Evolutionary conservation across 2,888 invertebrate genomes (phyloP).

Genomic region (Rhaphigaster nebulosa): DNA sequence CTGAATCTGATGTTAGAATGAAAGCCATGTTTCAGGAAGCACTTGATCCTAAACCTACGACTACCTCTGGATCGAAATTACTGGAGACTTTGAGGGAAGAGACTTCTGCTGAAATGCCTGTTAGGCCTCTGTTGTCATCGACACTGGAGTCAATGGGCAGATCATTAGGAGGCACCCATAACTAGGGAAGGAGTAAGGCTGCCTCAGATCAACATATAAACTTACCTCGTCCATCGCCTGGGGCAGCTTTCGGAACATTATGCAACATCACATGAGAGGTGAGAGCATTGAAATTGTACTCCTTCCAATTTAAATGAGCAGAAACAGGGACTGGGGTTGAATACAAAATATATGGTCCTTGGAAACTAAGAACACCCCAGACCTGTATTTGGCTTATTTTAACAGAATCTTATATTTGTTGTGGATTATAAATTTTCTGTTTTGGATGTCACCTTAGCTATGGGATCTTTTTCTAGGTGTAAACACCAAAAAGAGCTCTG

Average conservation of each 20-base stretch:
- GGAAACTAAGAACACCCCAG: background rate
- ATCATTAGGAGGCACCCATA: background rate
- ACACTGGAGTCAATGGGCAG: background rate
- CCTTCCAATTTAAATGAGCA: background rate
- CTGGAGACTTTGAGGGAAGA: background rate
- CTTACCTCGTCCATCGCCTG: background rate
- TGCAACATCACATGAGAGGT: background rate
- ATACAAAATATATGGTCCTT: background rate
- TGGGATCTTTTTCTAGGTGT: conserved; percentile 14
- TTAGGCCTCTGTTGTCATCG: background rate
- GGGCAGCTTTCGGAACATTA: background rate
- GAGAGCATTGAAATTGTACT: background rate
- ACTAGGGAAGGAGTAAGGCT: background rate
- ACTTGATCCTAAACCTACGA: background rate
- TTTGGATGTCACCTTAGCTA: conserved; percentile 3
- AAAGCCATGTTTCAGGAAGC: background rate
- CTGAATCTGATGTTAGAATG: conserved; percentile 3
- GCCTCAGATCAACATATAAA: background rate
- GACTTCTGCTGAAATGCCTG: background rate
- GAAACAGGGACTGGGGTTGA: background rate
- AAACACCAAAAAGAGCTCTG: background rate
- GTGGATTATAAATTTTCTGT: background rate
- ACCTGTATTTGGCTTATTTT: conserved; percentile 5
- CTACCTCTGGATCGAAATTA: background rate
- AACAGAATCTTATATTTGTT: background rate